Conservation (phyloP, 2,888 invertebrate genomes). For the Pristionchus arcanus region DNA sequence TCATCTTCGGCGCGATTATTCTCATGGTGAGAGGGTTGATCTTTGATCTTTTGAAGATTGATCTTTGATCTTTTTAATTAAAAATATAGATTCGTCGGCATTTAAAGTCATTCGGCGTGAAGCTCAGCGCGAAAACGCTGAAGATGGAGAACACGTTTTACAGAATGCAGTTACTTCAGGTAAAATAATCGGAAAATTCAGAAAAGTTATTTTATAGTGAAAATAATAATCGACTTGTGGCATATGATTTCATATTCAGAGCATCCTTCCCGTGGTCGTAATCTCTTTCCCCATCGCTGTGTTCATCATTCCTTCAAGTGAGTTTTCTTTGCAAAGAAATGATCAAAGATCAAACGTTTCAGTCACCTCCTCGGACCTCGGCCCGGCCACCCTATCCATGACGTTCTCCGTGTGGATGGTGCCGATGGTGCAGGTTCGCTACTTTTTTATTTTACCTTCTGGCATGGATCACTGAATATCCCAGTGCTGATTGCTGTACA, state of each 20-base stretch:
- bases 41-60: neutral
- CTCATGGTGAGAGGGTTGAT: neutral
- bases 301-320: slow-evolving; percentile 22
- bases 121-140: slow-evolving; percentile 27
- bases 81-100: slow-evolving; percentile 8
- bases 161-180: slow-evolving; percentile 40
- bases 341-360: neutral
- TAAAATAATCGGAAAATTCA: neutral
- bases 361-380: slow-evolving; percentile 7
- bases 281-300: slow-evolving; percentile 15
- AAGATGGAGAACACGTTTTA: slow-evolving; percentile 30
- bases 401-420: slow-evolving; percentile 40
- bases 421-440: slow-evolving; percentile 24
- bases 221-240: no score
- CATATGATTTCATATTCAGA: slow-evolving; percentile 5
- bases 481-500: no score
- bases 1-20: slow-evolving; percentile 19
- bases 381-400: slow-evolving; percentile 1
- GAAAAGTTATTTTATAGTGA: no score
- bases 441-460: no score
- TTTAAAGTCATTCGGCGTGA: slow-evolving; percentile 37
- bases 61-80: neutral
- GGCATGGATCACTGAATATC: no score
- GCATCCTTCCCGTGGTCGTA: slow-evolving; percentile 21
- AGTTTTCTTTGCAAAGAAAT: neutral